Evolutionary conservation across 2,888 invertebrate genomes (phyloP), one percentile per base, ranked within the genome.

Genomic region (Ochropacha duplaris): DNA sequence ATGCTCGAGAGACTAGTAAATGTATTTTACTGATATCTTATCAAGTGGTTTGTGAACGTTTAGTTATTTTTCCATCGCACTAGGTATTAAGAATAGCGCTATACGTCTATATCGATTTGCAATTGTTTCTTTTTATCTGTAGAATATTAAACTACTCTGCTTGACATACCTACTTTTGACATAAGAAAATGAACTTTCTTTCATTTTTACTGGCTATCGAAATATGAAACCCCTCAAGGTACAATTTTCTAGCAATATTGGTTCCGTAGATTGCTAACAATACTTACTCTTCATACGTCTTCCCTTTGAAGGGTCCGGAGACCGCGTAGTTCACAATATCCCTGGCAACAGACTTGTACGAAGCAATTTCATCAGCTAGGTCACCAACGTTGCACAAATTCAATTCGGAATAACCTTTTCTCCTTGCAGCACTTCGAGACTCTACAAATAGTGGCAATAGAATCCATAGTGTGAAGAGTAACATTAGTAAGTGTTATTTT

Each of bases 351-450:
- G 84, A 75, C 49, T 92, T 83, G 74, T 95, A 95, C 19, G 94
- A 89, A 28, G 90, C 88, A 63, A 96, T 96, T 88, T 96, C 96
- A 1, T 89, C 72, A 0, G 78, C 78, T 50, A 88, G 71, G 8
- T 61, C 61, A n/a, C 59, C 78, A 39, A 85, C 62, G 68, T 81
- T 71, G 72, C 86, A 52, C 52, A 52, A 31, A 16, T 31, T 52
- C 31, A 77, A 22, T 28, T 28, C 26, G 16, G 64, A 59, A 55
- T 71, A 68, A 54, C 59, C 66, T 58, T 64, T 39, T 22, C 31
- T 69, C 54, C 61, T 68, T 31, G 68, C 64, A 49, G 57, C 68
- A 69, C 72, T 60, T 24, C 44, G 39, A 14, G 36, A 19, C 24
- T 50, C 16, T 12, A 31, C n/a, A 24, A 50, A 49, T 49, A 31